A percentile compares a stretch with the other conserved stretches of the same genome.
These are phyloP conservation scores for Arrhamphus sclerolepis DNA, from an alignment of 2,797 vertebrate species.

Conservation along the genomic window DNA sequence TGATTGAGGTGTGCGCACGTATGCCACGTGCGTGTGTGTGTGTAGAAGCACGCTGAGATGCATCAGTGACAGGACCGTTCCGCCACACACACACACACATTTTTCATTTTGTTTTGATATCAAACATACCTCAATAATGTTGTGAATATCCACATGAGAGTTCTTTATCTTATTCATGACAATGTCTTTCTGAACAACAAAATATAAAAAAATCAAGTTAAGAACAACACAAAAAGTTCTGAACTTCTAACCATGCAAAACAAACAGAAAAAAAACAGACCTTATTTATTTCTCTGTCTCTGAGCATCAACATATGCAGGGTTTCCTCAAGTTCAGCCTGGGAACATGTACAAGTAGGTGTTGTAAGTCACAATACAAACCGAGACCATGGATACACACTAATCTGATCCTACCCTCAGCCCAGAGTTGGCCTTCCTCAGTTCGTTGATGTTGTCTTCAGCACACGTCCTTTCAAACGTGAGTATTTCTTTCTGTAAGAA, in stretches of 20 bases:
- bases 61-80: too few relatives aligned
- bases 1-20: too few relatives aligned
- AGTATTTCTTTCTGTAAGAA: conserved; percentile 78
- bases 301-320: conserved; percentile 64
- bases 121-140: conserved; percentile 81
- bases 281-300: conserved; percentile 77
- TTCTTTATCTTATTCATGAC: conserved; percentile 79
- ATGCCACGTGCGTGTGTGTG: too few relatives aligned
- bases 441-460: conserved; percentile 74
- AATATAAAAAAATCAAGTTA: conserved; percentile 2
- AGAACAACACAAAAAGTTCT: not conserved
- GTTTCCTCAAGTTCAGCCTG: conserved; percentile 78
- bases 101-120: too few relatives aligned
- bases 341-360: conserved; percentile 3
- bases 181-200: conserved; percentile 69
- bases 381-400: not conserved
- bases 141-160: conserved; percentile 76
- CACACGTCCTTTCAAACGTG: conserved; percentile 67
- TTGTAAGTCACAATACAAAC: conserved; percentile 1
- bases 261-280: conserved; percentile 41
- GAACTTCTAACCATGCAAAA: not conserved
- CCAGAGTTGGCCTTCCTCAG: conserved; percentile 71
- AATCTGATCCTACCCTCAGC: conserved; percentile 67
- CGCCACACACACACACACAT: too few relatives aligned
- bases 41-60: too few relatives aligned